Conservation (phyloP, 2,797 vertebrate species). For the Eulemur rubriventer region DNA sequence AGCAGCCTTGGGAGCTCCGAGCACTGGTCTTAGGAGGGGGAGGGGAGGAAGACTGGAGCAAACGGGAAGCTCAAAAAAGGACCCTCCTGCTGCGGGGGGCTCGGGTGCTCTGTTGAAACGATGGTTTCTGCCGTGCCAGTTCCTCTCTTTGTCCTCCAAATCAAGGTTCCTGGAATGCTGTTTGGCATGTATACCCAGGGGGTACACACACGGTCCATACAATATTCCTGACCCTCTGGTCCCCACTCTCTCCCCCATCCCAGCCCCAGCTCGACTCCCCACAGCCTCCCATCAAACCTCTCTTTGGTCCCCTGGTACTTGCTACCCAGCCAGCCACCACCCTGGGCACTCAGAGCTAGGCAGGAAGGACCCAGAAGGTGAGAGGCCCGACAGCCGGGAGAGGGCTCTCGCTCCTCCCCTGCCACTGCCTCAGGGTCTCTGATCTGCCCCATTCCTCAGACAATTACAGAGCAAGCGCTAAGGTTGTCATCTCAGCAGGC, state of each 20-base stretch:
- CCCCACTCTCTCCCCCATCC: neutral
- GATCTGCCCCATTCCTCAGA: conserved; percentile 65
- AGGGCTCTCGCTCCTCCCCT: neutral
- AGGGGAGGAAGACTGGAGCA: neutral
- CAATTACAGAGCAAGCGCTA: conserved; percentile 66
- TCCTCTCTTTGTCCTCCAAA: neutral
- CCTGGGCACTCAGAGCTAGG: neutral
- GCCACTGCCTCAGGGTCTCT: conserved; percentile 47
- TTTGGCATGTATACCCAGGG: neutral
- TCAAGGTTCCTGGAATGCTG: neutral
- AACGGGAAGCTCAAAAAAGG: conserved; percentile 7
- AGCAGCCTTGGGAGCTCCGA: conserved; percentile 52
- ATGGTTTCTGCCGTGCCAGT: neutral
- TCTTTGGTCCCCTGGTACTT: conserved; percentile 47
- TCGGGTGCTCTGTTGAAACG: neutral
- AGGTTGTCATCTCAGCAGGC: conserved; percentile 72
- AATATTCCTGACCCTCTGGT: too few relatives aligned
- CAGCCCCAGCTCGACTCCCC: neutral
- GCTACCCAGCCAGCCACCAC: neutral
- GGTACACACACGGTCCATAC: neutral
- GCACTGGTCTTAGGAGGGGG: conserved; percentile 19
- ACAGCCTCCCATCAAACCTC: neutral
- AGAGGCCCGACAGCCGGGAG: conserved; percentile 47
- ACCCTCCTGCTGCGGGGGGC: neutral
- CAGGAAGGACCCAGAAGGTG: conserved; percentile 59